A percentile compares a stretch with the other conserved stretches of the same genome.
Evolutionary conservation across 2,888 invertebrate species (phyloP).

Genomic region (Eumerus sabulonum): DNA sequence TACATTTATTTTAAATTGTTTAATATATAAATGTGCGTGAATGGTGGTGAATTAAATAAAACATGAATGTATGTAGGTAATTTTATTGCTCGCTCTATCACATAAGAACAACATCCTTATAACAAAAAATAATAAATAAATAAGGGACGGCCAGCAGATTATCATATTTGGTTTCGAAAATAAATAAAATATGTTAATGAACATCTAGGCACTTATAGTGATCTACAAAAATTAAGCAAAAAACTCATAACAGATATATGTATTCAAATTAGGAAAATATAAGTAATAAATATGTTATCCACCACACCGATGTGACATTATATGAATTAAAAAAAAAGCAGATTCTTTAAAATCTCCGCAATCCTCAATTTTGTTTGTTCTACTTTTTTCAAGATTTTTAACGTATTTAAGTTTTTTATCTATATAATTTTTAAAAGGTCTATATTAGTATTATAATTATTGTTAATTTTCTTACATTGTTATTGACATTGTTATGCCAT

Average conservation of each 20-base stretch:
- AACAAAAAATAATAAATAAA: no score
- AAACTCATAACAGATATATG: no score
- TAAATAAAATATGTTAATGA: no score
- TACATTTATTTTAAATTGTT: not conserved
- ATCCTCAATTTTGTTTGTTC: constrained; percentile 1
- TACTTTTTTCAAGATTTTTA: not conserved
- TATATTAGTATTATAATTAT: constrained; percentile 2
- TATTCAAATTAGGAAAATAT: no score
- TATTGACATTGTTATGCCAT: constrained; percentile 46
- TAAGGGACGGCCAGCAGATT: no score
- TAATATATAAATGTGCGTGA: not conserved
- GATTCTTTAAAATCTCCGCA: not conserved
- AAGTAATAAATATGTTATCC: no score
- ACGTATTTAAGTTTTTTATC: not conserved
- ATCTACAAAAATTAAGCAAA: no score
- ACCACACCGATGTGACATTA: no score
- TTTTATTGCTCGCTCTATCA: not conserved
- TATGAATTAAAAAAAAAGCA: no score
- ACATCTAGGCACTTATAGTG: no score
- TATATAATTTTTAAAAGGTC: constrained; percentile 12
- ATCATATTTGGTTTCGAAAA: no score
- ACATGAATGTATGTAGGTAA: no score
- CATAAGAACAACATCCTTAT: not conserved
- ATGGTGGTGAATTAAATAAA: constrained; percentile 6
- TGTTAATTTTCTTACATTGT: constrained; percentile 17